Conservation (phyloP, 2,113 vertebrate species). For the Otocyon megalotis region DNA sequence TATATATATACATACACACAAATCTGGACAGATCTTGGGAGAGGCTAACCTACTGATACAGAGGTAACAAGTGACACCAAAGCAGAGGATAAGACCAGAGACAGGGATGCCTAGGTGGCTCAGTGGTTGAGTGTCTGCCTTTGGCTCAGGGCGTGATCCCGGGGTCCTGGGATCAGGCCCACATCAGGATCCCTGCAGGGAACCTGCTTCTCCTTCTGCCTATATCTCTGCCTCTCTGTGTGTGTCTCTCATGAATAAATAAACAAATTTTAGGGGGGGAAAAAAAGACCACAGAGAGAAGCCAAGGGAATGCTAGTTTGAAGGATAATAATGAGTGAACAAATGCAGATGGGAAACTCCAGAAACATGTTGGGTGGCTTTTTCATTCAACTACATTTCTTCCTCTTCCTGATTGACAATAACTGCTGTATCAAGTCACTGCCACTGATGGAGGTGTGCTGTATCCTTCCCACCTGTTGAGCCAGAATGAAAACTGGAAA, state of each 20-base stretch:
- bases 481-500: conserved; percentile 7
- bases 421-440: background rate
- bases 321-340: background rate
- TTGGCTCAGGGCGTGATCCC: too few relatives aligned
- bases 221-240: too few relatives aligned
- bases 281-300: background rate
- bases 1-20: background rate
- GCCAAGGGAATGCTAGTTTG: background rate
- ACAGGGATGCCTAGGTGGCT: background rate
- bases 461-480: background rate
- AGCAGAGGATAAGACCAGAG: background rate
- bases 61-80: background rate
- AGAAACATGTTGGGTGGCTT: background rate
- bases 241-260: too few relatives aligned
- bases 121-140: too few relatives aligned
- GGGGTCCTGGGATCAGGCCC: too few relatives aligned
- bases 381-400: conserved; percentile 8
- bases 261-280: too few relatives aligned
- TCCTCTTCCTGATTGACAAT: background rate
- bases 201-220: too few relatives aligned
- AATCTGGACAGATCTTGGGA: background rate
- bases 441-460: background rate
- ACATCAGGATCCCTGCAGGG: too few relatives aligned
- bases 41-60: background rate
- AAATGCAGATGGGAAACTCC: background rate